These are phyloP conservation scores for Bursaphelenchus mucronatus DNA, from an alignment of 1,140 invertebrate genomes.

Conservation along the genomic window DNA sequence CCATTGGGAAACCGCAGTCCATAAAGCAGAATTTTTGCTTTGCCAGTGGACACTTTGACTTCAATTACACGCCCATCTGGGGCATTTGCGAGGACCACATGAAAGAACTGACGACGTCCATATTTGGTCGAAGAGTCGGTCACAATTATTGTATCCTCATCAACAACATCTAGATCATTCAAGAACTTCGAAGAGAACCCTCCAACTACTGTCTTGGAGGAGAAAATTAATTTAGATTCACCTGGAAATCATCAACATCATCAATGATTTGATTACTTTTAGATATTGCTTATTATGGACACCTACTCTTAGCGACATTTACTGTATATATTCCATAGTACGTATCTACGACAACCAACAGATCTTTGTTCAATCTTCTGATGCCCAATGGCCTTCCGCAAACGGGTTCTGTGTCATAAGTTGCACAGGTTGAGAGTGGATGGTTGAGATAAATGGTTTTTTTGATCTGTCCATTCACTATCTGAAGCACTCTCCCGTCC, in stretches of 20 bases:
- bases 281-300: not conserved
- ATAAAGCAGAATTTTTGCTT: slow-evolving; percentile 44
- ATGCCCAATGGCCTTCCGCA: slow-evolving; percentile 56
- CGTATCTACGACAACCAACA: slow-evolving; percentile 51
- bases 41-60: slow-evolving; percentile 48
- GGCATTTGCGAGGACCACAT: slow-evolving; percentile 59
- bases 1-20: slow-evolving; percentile 62
- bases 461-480: slow-evolving; percentile 50
- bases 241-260: slow-evolving; percentile 9
- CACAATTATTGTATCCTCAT: slow-evolving; percentile 43
- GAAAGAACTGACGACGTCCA: slow-evolving; percentile 61
- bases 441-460: not conserved
- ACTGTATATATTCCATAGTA: slow-evolving; percentile 52
- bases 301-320: slow-evolving; percentile 45
- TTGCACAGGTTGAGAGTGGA: slow-evolving; percentile 20
- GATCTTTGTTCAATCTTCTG: slow-evolving; percentile 40
- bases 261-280: not conserved
- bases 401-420: slow-evolving; percentile 41
- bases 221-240: slow-evolving; percentile 29
- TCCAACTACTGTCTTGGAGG: slow-evolving; percentile 28
- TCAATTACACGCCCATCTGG: slow-evolving; percentile 60
- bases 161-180: slow-evolving; percentile 43
- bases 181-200: slow-evolving; percentile 39
- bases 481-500: slow-evolving; percentile 56
- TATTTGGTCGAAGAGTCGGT: slow-evolving; percentile 57